These are phyloP conservation scores for Mormyrus iriodes DNA, from an alignment of 2,113 vertebrate species.

Conservation along the genomic window DNA sequence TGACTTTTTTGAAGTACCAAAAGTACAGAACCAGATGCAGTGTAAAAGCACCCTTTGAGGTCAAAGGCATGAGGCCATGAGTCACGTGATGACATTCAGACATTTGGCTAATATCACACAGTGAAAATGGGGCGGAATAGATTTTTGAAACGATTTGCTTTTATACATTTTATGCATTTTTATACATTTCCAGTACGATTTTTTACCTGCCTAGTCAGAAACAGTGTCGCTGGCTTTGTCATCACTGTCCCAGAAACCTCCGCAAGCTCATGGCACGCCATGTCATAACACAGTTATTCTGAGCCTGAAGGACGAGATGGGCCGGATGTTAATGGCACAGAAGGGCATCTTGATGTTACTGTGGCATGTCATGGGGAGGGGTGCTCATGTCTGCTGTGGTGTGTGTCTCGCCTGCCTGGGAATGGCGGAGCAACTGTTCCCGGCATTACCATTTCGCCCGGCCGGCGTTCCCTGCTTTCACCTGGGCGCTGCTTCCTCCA, in stretches of 20 bases:
- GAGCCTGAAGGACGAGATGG: background rate
- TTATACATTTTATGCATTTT: background rate
- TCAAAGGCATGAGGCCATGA: background rate
- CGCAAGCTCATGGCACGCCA: background rate
- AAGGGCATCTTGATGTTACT: background rate
- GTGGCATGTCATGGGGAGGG: background rate
- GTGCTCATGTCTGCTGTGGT: background rate
- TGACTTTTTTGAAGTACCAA: background rate
- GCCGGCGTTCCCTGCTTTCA: background rate
- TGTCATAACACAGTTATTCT: background rate
- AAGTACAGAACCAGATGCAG: background rate
- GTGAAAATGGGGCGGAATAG: background rate
- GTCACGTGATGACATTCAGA: no score
- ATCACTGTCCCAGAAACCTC: background rate
- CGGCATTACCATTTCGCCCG: background rate
- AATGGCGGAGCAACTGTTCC: background rate
- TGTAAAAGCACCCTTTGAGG: background rate
- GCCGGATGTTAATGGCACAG: background rate
- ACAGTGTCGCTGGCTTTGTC: background rate
- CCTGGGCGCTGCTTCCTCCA: background rate
- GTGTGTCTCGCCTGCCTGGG: background rate
- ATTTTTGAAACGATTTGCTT: background rate
- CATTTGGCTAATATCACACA: background rate
- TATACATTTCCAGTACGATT: background rate
- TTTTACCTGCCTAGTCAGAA: background rate